These are phyloP conservation scores for Diorhabda sublineata DNA, from an alignment of 1,140 invertebrate genomes.

Conservation along the genomic window DNA sequence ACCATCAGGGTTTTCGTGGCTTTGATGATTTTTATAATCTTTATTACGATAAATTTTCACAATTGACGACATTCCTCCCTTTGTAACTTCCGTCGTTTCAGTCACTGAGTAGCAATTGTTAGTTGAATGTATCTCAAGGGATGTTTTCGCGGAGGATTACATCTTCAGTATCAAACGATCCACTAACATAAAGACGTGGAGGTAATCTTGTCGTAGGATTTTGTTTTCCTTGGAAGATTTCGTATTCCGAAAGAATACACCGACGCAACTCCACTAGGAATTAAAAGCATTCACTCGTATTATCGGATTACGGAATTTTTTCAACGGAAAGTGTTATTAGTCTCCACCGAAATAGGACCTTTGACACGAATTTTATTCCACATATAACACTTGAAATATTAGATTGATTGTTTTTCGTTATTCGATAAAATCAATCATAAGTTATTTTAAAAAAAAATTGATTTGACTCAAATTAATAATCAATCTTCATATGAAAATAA, in stretches of 20 bases:
- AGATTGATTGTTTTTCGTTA: too few species aligned
- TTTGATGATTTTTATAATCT: too few species aligned
- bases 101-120: slow-evolving; percentile 14
- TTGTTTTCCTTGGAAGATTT: slow-evolving; percentile 10
- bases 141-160: slow-evolving; percentile 11
- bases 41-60: too few species aligned
- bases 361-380: background rate
- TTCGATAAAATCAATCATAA: too few species aligned
- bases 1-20: too few species aligned
- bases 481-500: too few species aligned
- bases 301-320: slow-evolving; percentile 9
- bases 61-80: too few species aligned
- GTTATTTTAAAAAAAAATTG: too few species aligned
- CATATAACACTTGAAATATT: too few species aligned
- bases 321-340: slow-evolving; percentile 2
- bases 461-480: too few species aligned
- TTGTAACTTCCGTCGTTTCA: too few species aligned
- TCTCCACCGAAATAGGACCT: background rate
- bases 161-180: slow-evolving; percentile 5
- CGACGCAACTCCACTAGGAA: slow-evolving; percentile 2
- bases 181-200: slow-evolving; percentile 14
- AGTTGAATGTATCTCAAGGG: slow-evolving; percentile 6
- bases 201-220: slow-evolving; percentile 13
- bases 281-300: slow-evolving; percentile 6
- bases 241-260: slow-evolving; percentile 1